phyloP scores from a whole-genome alignment of 2,888 invertebrate genomes.

The Schrankia costaestrigalis region DNA sequence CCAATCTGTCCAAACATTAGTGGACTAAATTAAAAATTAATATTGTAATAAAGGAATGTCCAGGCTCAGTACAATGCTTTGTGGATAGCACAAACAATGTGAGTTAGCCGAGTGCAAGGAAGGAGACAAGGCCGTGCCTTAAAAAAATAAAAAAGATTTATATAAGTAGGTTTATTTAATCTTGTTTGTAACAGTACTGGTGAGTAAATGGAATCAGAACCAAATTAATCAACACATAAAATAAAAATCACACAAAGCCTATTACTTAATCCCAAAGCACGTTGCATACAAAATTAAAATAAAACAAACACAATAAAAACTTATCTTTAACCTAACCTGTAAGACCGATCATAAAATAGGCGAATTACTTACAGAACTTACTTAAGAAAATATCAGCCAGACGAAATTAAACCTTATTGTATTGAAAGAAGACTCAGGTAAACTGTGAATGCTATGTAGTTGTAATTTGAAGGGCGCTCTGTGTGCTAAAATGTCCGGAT shows the following conservation, averaged over 20 bases:
- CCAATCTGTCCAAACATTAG: too few relatives aligned
- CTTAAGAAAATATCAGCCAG: background rate
- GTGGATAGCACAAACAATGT: too few relatives aligned
- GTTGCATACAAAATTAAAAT: constrained; percentile 27
- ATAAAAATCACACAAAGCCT: constrained; percentile 2
- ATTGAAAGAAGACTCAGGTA: background rate
- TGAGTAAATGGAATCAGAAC: too few relatives aligned
- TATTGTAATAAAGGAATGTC: too few relatives aligned
- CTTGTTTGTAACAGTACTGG: too few relatives aligned
- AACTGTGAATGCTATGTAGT: constrained; percentile 4
- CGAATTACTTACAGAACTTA: constrained; percentile 30
- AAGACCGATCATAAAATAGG: constrained; percentile 43
- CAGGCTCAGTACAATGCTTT: too few relatives aligned
- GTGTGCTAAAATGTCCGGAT: constrained; percentile 56
- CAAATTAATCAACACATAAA: background rate
- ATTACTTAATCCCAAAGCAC: constrained; percentile 19
- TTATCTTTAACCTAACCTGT: constrained; percentile 39
- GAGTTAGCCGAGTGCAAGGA: too few relatives aligned
- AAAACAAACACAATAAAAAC: constrained; percentile 35
- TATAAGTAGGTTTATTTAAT: too few relatives aligned
- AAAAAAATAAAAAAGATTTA: too few relatives aligned
- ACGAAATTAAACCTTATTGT: constrained; percentile 6
- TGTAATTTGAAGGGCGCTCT: constrained; percentile 35
- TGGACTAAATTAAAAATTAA: too few relatives aligned
- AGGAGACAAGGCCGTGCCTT: too few relatives aligned